A percentile compares a stretch with the other conserved stretches of the same genome.
Evolutionary conservation across 2,888 invertebrate species (phyloP).

Genomic region (Cacoxenus indagator): DNA sequence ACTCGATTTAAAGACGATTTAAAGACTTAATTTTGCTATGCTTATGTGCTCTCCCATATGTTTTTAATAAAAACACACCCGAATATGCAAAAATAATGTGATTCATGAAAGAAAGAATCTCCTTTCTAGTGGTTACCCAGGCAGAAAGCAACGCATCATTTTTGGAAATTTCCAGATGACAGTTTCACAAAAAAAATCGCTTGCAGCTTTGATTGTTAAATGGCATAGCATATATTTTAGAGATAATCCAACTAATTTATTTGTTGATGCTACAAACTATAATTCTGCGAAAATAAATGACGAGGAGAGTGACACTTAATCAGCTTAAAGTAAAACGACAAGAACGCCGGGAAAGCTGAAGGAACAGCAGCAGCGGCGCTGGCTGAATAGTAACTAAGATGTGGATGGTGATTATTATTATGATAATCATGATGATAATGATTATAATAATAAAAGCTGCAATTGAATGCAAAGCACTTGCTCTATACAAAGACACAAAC

Average conservation of each 20-base stretch:
- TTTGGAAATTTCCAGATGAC: too few species aligned
- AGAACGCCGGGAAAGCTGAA: neutral
- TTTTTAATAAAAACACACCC: too few species aligned
- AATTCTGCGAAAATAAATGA: constrained; percentile 13
- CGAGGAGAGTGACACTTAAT: constrained; percentile 16
- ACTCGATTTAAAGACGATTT: too few species aligned
- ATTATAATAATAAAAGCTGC: constrained; percentile 20
- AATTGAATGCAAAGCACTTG: constrained; percentile 17
- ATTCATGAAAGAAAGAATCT: too few species aligned
- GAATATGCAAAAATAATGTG: too few species aligned
- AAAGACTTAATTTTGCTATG: too few species aligned
- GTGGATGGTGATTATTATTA: constrained; percentile 8
- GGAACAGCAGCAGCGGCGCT: neutral
- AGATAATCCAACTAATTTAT: constrained; percentile 12
- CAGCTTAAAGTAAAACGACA: constrained; percentile 14
- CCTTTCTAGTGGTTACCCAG: too few species aligned
- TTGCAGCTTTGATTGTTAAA: too few species aligned
- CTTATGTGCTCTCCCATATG: too few species aligned
- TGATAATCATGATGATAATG: constrained; percentile 12
- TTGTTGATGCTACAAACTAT: neutral
- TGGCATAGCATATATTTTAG: neutral
- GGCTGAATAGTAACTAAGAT: constrained; percentile 10
- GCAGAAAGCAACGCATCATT: too few species aligned
- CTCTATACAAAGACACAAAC: neutral
- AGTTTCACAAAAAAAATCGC: too few species aligned